Percentiles rank a stretch among this genome's conserved stretches.
phyloP scores from a whole-genome alignment of 1,140 invertebrate genomes.

The Drosophila bifasciata region DNA sequence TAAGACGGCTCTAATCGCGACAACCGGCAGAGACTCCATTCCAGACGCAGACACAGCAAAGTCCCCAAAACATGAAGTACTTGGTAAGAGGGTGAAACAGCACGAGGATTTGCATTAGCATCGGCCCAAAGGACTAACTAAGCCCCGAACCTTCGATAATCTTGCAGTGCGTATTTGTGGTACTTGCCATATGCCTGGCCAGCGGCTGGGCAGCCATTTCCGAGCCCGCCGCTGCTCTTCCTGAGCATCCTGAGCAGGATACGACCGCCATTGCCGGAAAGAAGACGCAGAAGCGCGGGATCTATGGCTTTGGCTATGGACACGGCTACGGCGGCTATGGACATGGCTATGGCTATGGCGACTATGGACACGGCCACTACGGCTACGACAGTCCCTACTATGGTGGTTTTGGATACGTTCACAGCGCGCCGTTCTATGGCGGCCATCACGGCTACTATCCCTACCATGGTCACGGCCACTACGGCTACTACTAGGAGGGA shows the following conservation, averaged over 20 bases:
- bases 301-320: conserved; percentile 66
- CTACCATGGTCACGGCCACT: conserved; percentile 68
- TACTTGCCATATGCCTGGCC: conserved; percentile 57
- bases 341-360: conserved; percentile 43
- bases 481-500: conserved; percentile 62
- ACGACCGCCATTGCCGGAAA: conserved; percentile 54
- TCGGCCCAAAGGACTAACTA: conserved; percentile 17
- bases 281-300: conserved; percentile 77
- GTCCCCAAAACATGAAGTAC: conserved; percentile 57
- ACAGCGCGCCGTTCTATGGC: conserved; percentile 63
- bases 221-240: conserved; percentile 35
- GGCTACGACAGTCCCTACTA: conserved; percentile 66
- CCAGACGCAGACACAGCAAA: not conserved
- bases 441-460: conserved; percentile 73
- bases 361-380: conserved; percentile 46
- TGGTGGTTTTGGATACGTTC: conserved; percentile 62
- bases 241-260: conserved; percentile 29
- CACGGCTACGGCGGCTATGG: conserved; percentile 37
- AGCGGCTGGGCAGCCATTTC: conserved; percentile 58
- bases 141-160: too few relatives aligned
- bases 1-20: conserved; percentile 31
- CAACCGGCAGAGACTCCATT: conserved; percentile 32
- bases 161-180: conserved; percentile 61
- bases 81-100: conserved; percentile 48
- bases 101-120: not conserved